Base-by-base conservation (phyloP, 2,113 vertebrate species). In the Colius striatus region DNA sequence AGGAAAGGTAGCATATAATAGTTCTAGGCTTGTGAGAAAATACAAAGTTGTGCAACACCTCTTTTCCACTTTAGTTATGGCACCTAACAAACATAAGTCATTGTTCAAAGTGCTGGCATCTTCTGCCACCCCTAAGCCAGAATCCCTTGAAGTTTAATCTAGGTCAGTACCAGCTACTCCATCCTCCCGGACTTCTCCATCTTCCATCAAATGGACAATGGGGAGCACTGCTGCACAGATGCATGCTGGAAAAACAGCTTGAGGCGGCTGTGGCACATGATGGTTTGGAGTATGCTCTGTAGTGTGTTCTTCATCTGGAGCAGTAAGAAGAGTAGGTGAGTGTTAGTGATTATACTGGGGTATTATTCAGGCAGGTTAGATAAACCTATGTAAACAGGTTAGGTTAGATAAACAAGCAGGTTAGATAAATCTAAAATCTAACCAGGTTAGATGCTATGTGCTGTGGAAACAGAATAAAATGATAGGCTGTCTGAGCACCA, bases 181-280 rank as follows among this genome's bases (percentile, higher is more conserved):
- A 63, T 99, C 99, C 75, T 99, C 99, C 51, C 99, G 98, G 81
- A 99, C 99, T 92, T 99, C 99, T 54, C 99, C 99, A 4, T 99
- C 99, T 96, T 99, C 99, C 99, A 99, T 99, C 73, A 99, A 96
- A 85, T 99, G 99, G 83, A 99, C 99, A 50, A 99, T 99, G 20
- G 99, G 99, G 19, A 99, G 98, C 48, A 99, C 99, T 1, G 99
- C 99, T 23, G 99, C 99, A 97, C 99, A 99, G 94, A 99, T 99
- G 97, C 99, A 99, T 3, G 99, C 99, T 97, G 99, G 99, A 97
- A 99, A 99, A 65, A 99, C 99, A 10, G 99, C 99, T 90, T 99
- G 99, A 2, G 99, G 99, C 1, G 99, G 99, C 38, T 99, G 99
- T 25, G 99, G 97, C 92, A 99, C 98, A 17, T 99, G 99, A 78